Base-by-base conservation (phyloP, 2,888 invertebrate genomes). In the Cheilosia variabilis region DNA sequence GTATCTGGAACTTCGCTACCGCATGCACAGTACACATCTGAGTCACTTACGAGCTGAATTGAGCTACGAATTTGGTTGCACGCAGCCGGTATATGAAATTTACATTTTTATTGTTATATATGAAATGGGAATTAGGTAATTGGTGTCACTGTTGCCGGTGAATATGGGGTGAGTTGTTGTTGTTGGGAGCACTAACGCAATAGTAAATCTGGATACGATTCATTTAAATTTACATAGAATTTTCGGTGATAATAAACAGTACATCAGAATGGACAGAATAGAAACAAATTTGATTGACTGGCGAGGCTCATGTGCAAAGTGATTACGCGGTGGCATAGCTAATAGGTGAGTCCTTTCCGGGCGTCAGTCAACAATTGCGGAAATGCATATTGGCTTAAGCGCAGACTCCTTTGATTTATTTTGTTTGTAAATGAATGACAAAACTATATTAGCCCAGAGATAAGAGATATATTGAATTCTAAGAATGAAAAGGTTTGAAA, bases 51-150 rank as follows among this genome's bases (percentile, higher is more conserved):
- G 52, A 52, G 72, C 19, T 45, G 31, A 68, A 47, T 65, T 71
- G 41, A 76, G 60, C 52, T 77, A 57, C 58, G 37, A 19, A 31
- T 66, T 66, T 55, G 19, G 31, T 22, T 76, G 68, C 66, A 68
- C 60, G 66, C 50, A 76, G 34, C 71, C 57, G 45, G 37, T 37
- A 65, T 37, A 37, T 37, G 58, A 81, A 68, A 76, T 81, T 76
- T 69, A 58, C 69, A 81, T 81, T 68, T 76, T 81, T 63, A 69
- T 75, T 75, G 63, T 45, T 69, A 52, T 72, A 47, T 43, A 41
- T 53, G 47, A 41, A 63, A 76, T 80, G 60, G 57, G 43, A 75
- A 76, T 52, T 58, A 69, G 24, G 9, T 63, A 76, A 75, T 76
- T 81, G 34, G 57, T 76, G 69, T 55, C 55, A 57, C 55, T 65